Evolutionary conservation across 2,888 invertebrate species (phyloP).

Genomic region (Rhynchonema sp.): DNA sequence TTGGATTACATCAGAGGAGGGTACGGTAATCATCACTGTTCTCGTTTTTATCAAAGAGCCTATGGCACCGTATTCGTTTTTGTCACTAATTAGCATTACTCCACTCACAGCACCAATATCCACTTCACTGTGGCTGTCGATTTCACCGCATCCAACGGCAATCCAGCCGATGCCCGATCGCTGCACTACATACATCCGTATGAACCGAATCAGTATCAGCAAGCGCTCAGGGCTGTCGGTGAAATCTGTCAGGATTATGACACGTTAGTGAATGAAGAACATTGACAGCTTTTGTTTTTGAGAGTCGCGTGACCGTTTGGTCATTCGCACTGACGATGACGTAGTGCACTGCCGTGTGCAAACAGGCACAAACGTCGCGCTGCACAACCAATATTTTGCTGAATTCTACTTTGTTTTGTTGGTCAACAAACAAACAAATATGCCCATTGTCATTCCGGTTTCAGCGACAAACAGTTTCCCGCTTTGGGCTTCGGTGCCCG

Average conservation of each 20-base stretch:
- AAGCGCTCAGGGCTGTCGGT: slow-evolving; percentile 34
- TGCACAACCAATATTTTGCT: no score
- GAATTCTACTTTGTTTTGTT: no score
- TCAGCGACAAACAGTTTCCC: slow-evolving; percentile 38
- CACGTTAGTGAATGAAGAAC: not conserved
- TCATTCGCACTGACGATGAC: no score
- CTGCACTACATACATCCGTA: slow-evolving; percentile 32
- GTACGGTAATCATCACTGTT: no score
- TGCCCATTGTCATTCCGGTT: slow-evolving; percentile 10
- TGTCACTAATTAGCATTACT: no score
- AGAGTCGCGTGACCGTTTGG: no score
- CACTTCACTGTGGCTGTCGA: slow-evolving; percentile 36
- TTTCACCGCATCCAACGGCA: slow-evolving; percentile 35
- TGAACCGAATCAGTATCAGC: slow-evolving; percentile 35
- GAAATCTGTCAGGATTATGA: slow-evolving; percentile 31
- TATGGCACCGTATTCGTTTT: no score
- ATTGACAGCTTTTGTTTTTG: no score
- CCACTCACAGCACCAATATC: slow-evolving; percentile 28
- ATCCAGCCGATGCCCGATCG: slow-evolving; percentile 26
- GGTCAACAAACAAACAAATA: no score
- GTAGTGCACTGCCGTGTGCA: no score
- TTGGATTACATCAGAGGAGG: slow-evolving; percentile 41
- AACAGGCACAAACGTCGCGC: no score
- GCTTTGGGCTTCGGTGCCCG: slow-evolving; percentile 39
- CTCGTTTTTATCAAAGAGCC: no score